These are phyloP conservation scores for Branchellion lobata DNA, from an alignment of 2,888 invertebrate species.

Conservation along the genomic window DNA sequence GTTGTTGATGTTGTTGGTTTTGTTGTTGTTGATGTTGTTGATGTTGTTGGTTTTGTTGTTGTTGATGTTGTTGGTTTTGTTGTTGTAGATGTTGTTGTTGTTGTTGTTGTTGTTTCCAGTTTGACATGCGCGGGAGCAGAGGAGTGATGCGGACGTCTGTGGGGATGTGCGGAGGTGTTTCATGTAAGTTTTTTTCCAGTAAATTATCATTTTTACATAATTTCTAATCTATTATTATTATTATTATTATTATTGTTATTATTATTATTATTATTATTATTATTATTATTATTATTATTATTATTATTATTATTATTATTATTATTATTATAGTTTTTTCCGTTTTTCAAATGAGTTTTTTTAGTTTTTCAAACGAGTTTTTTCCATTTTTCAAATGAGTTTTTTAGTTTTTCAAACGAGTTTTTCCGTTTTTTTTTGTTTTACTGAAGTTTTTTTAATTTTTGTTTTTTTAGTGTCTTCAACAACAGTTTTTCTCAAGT, in stretches of 20 bases:
- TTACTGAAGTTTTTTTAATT: no score
- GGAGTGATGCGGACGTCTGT: no score
- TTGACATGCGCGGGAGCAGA: no score
- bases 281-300: neutral
- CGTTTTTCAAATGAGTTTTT: neutral
- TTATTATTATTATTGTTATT: neutral
- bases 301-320: neutral
- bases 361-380: neutral
- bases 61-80: neutral
- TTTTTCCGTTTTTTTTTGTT: no score
- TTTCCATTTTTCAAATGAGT: no score
- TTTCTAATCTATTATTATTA: neutral
- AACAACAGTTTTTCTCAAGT: no score
- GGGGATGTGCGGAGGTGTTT: no score
- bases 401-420: no score
- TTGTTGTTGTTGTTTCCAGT: neutral
- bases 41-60: neutral
- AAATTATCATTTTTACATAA: neutral
- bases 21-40: neutral
- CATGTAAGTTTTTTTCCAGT: neutral
- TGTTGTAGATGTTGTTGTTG: constrained; percentile 1
- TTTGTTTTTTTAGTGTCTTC: no score
- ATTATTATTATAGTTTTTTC: neutral
- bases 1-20: neutral
- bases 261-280: neutral